These are phyloP conservation scores for Aplodontia rufa DNA, from an alignment of 2,113 vertebrate genomes.

Conservation along the genomic window DNA sequence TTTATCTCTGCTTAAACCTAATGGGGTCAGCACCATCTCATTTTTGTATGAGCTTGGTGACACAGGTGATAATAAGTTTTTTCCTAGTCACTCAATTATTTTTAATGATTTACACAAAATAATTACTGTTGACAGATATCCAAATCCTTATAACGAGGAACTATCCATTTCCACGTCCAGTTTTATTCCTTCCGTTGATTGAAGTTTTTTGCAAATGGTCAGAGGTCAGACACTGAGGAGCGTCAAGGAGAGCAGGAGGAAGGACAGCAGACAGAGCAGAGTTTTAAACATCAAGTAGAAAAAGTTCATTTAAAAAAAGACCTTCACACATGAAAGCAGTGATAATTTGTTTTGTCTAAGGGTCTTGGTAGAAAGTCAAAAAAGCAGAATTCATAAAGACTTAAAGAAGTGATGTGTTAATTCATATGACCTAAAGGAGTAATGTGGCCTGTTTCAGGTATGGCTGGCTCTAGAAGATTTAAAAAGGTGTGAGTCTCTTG, in stretches of 20 bases:
- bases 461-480: neutral
- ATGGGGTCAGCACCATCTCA: neutral
- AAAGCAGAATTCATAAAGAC: neutral
- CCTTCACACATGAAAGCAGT: neutral
- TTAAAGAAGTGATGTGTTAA: neutral
- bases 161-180: neutral
- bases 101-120: slow-evolving; percentile 65
- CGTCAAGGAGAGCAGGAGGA: neutral
- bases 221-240: neutral
- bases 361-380: neutral
- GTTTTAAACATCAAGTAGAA: neutral
- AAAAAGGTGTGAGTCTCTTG: accelerated
- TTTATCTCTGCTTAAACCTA: slow-evolving; percentile 52
- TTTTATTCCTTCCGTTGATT: neutral
- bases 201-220: neutral
- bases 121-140: slow-evolving; percentile 51
- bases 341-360: neutral
- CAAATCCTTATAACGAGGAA: slow-evolving; percentile 14
- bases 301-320: neutral
- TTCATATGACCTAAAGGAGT: neutral
- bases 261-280: neutral
- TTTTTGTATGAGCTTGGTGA: neutral
- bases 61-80: neutral
- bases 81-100: slow-evolving; percentile 15
- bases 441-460: neutral